Evolutionary conservation across 2,888 invertebrate species (phyloP), one percentile per base, ranked within the genome.

Genomic region (Hoplodrina blanda): DNA sequence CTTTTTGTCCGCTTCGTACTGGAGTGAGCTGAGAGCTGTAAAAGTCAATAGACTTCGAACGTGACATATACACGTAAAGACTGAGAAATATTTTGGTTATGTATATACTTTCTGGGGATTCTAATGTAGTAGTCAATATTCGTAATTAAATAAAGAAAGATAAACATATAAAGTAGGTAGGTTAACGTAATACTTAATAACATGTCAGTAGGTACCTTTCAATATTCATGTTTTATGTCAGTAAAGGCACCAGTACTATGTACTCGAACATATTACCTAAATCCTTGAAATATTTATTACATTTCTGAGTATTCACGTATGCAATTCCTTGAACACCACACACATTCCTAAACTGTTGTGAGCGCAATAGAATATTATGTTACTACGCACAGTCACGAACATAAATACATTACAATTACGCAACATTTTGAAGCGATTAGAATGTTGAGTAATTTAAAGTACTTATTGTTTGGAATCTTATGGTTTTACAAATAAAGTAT

Each of bases 21-120:
- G 20, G 19, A 59, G 13, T 20, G 41, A 49, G 19, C 41, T 20
- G 50, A 19, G 33, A 19, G 62, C 53, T 54, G 25, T 75, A 59
- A 74, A 75, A 59, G 59, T 74, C 68, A 67, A 66, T 52, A 33
- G 49, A 55, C 19, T 33, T 73, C 15, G 25, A 55, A 33, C 15
- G 11, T 20, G 20, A 8, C 53, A 15, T 30, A 33, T 44, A 41
- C 2, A 44, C 30, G 30, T 41, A 49, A 17, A 8, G n/a, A 10
- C 20, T 20, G 8, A 70, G 20, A 37, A 17, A 10, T 62, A 4
- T 54, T 46, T 13, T 52, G n/a, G 11, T 0, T n/a, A 5, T n/a
- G 13, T 44, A 37, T 30, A 25, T 66, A 52, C 19, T 30, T 17
- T 17, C 37, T 44, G 37, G 13, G 13, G 6, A 19, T 13, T 1